Conservation (phyloP, 2,888 invertebrate genomes). For the Laothoe populi region DNA sequence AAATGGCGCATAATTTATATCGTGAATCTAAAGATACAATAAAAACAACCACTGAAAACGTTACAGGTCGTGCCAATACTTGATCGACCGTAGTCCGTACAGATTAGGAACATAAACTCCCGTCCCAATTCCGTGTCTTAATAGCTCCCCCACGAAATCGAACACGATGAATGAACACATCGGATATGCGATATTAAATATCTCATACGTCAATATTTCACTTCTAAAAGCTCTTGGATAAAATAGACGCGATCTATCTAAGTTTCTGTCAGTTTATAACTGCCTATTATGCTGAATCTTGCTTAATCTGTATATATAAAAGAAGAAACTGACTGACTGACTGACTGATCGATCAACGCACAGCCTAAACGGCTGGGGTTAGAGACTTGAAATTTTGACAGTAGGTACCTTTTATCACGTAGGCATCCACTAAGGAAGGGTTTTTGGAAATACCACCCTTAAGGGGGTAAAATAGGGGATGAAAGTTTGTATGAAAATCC, state of each 20-base stretch:
- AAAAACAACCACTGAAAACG: conserved; percentile 7
- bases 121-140: conserved; percentile 16
- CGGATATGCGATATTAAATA: conserved; percentile 10
- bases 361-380: no score
- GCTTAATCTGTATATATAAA: background rate
- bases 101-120: conserved; percentile 2
- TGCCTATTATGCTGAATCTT: background rate
- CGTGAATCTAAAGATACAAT: background rate
- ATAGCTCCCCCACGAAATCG: conserved; percentile 4
- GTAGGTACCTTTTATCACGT: no score
- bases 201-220: background rate
- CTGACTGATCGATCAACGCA: no score
- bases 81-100: conserved; percentile 1
- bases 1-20: conserved; percentile 7
- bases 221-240: background rate
- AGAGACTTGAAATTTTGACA: no score
- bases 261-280: background rate
- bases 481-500: no score
- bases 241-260: background rate
- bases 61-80: conserved; percentile 15
- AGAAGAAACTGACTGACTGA: background rate
- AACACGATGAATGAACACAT: conserved; percentile 15
- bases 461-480: no score
- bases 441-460: no score
- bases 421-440: no score